phyloP scores from a whole-genome alignment of 2,797 vertebrate genomes.

The Acipenser oxyrinchus region DNA sequence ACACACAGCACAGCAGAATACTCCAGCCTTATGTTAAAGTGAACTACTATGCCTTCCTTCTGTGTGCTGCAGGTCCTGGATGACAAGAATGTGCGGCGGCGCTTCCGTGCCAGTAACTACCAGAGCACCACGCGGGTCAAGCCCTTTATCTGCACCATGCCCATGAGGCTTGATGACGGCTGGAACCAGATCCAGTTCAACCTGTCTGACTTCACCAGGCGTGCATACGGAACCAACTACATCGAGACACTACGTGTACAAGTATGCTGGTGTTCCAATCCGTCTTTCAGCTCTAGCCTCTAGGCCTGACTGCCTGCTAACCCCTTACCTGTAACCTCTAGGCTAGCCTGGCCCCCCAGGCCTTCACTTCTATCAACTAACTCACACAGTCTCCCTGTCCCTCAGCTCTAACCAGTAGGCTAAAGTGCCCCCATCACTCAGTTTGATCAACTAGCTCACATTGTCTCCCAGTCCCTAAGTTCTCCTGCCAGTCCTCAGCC shows the following conservation, averaged over 20 bases:
- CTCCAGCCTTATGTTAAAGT: too few relatives aligned
- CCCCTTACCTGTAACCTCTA: too few relatives aligned
- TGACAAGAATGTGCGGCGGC: conserved; percentile 64
- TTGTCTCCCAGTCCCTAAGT: not conserved
- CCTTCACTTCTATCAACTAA: too few relatives aligned
- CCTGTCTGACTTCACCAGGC: conserved; percentile 61
- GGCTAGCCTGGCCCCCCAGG: too few relatives aligned
- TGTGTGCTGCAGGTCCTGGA: conserved; percentile 54
- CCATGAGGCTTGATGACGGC: conserved; percentile 64
- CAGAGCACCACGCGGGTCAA: conserved; percentile 69
- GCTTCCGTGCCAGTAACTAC: conserved; percentile 68
- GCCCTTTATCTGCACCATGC: conserved; percentile 73
- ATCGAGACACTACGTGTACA: conserved; percentile 67
- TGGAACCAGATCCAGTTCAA: conserved; percentile 77
- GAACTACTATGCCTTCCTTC: not conserved
- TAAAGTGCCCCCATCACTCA: too few relatives aligned
- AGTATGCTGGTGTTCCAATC: conserved; percentile 32
- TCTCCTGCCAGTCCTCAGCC: not conserved
- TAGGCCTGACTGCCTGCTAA: too few relatives aligned
- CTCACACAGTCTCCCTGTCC: too few relatives aligned
- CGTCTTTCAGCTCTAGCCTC: not conserved
- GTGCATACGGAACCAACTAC: conserved; percentile 65
- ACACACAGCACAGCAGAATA: too few relatives aligned
- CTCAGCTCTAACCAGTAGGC: too few relatives aligned
- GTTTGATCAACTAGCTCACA: too few relatives aligned